Evolutionary conservation across 2,797 vertebrate species (phyloP).

Genomic region (Alectoris magna): DNA sequence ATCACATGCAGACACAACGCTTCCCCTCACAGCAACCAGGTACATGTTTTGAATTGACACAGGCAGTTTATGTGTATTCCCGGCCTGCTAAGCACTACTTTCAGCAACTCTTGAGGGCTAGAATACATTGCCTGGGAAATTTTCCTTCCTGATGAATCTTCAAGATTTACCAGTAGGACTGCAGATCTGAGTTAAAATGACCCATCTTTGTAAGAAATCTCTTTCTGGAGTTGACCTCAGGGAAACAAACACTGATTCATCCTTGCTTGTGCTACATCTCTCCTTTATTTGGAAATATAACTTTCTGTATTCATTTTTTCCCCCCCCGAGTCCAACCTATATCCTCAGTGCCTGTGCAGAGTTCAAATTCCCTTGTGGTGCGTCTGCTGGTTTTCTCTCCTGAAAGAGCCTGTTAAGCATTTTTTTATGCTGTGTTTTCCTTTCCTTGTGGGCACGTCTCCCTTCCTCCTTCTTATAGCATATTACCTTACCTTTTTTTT

Average conservation of each 20-base stretch:
- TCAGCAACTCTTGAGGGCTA: background rate
- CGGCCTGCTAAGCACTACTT: background rate
- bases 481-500: background rate
- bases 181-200: background rate
- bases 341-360: background rate
- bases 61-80: background rate
- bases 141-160: background rate
- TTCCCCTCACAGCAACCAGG: background rate
- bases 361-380: background rate
- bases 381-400: background rate
- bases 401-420: background rate
- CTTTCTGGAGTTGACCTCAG: background rate
- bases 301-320: background rate
- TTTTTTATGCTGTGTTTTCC: background rate
- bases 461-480: background rate
- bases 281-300: background rate
- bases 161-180: conserved; percentile 1
- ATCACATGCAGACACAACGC: background rate
- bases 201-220: background rate
- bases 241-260: conserved; percentile 16
- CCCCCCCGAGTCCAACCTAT: background rate
- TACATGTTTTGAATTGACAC: background rate
- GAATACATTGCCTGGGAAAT: conserved; percentile 20
- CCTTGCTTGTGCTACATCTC: background rate
- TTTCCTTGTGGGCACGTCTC: background rate